Evolutionary conservation across 2,113 vertebrate species (phyloP).

Genomic region (Chlamydotis undulata): DNA sequence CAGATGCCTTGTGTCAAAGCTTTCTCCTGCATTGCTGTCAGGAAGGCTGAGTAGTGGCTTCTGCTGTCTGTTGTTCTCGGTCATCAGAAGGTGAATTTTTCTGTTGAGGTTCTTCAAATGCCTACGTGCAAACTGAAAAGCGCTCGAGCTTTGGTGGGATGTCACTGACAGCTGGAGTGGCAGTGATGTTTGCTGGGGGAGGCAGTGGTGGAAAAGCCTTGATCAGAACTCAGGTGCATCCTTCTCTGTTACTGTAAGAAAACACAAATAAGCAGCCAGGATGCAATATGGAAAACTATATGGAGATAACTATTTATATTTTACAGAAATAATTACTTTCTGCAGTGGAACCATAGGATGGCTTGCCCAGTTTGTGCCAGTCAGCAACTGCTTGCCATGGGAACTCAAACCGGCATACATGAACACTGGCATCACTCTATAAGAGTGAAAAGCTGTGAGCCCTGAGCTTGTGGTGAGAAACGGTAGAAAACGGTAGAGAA

Average conservation of each 20-base stretch:
- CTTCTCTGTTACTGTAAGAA: background rate
- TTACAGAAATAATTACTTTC: background rate
- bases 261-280: background rate
- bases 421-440: background rate
- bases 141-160: constrained; percentile 45
- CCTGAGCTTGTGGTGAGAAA: constrained; percentile 24
- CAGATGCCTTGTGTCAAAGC: background rate
- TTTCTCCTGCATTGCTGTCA: background rate
- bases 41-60: background rate
- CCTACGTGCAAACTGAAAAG: constrained; percentile 48
- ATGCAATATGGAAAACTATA: background rate
- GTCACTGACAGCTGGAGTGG: constrained; percentile 34
- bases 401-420: background rate
- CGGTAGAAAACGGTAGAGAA: background rate
- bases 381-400: background rate
- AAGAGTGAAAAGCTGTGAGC: constrained; percentile 26
- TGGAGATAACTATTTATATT: too few relatives aligned
- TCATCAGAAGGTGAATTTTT: constrained; percentile 42
- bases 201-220: background rate
- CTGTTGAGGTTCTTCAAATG: constrained; percentile 55
- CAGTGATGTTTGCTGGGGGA: background rate
- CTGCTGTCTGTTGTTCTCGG: constrained; percentile 34
- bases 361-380: background rate
- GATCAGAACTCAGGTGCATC: constrained; percentile 46
- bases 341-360: background rate